Evolutionary conservation across 1,140 invertebrate genomes (phyloP).

Genomic region (Eufriesea mexicana): DNA sequence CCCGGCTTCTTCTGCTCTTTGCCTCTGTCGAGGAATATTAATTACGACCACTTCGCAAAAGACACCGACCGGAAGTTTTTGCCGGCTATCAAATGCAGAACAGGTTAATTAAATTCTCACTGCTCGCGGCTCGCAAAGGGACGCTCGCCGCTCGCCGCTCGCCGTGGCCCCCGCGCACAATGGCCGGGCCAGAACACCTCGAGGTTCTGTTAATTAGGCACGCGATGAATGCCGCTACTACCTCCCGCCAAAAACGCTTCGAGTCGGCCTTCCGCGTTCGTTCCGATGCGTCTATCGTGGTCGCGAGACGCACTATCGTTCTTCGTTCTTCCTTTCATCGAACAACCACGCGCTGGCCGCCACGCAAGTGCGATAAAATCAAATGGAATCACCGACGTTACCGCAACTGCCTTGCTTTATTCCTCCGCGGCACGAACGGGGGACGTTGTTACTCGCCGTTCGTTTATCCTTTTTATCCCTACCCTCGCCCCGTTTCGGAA

Average conservation of each 20-base stretch:
- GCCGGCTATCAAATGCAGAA: constrained; percentile 75
- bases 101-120: constrained; percentile 79
- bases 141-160: constrained; percentile 33
- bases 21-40: constrained; percentile 70
- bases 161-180: constrained; percentile 33
- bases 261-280: constrained; percentile 48
- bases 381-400: not conserved
- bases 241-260: constrained; percentile 67
- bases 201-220: constrained; percentile 71
- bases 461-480: not conserved
- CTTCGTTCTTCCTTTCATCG: not conserved
- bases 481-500: too few species aligned
- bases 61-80: constrained; percentile 72
- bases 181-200: constrained; percentile 49
- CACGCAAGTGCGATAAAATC: constrained; percentile 16
- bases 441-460: not conserved
- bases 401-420: not conserved
- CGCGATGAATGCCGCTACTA: constrained; percentile 63
- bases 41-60: constrained; percentile 72
- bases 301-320: not conserved
- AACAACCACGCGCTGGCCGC: too few species aligned
- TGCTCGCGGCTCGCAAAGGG: constrained; percentile 53
- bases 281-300: constrained; percentile 1
- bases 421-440: not conserved
- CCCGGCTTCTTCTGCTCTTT: constrained; percentile 28